Evolutionary conservation across 2,797 vertebrate species (phyloP), one percentile per base, ranked within the genome.

Genomic region (Neopelma chrysocephalum): DNA sequence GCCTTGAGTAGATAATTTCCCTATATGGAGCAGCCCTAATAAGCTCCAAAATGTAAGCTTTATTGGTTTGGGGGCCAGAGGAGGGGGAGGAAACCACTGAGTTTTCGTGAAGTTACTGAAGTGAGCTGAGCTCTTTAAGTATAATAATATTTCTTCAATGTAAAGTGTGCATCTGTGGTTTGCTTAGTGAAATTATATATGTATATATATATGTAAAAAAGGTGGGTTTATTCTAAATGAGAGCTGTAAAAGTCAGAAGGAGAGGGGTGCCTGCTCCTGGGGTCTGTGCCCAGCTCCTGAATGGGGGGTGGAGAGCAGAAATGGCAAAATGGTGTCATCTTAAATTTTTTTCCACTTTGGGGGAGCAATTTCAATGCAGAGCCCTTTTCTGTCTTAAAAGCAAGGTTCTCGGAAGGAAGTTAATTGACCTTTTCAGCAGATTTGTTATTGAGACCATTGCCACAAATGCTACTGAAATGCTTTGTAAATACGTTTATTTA

Each of bases 371-470:
- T 73, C 62, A 89, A 31, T 14, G 26, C 66, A 60, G 84, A 89
- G 36, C 58, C 26, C 4, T 90, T 90, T 90, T 79, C 81, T 73
- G 19, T 56, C 65, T 80, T 80, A 64, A 47, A 87, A 85, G 56
- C 0, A 5, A 80, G 36, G n/a, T 36, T 96, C 92, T 87, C 0
- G 0, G 71, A 79, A 90, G 81, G 93, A 92, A 96, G 78, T 82
- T 92, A 96, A 93, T 90, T 93, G 94, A 96, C 90, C 90, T 95
- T 95, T 96, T 87, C 90, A 94, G 84, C 60, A 75, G 45, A 87
- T 82, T 54, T 91, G 85, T 76, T 84, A 38, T 77, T 51, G 82
- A 87, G 83, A 77, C 85, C 48, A 16, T 97, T 84, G 60, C 85
- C 51, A 60, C 83, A 90, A 94, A 91, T 31, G 57, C 85, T 86